Percentiles rank a stretch among this genome's conserved stretches.
These are phyloP conservation scores for Oligia strigilis DNA, from an alignment of 2,888 invertebrate species.

Conservation along the genomic window DNA sequence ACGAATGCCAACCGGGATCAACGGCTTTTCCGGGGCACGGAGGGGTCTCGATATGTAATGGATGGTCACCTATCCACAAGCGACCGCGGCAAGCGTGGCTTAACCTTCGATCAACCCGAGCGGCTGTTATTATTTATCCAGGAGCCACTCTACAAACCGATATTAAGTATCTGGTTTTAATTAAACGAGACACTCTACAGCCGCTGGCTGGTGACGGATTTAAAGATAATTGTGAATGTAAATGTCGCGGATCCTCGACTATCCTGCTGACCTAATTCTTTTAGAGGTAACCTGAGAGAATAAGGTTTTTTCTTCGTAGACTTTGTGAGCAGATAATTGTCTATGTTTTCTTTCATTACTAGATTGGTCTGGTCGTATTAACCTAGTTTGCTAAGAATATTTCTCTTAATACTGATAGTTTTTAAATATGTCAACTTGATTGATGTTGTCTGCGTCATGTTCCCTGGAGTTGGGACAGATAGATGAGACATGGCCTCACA, in stretches of 20 bases:
- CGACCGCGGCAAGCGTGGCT: neutral
- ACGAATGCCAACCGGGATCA: neutral
- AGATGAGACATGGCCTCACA: constrained; percentile 1
- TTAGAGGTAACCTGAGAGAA: neutral
- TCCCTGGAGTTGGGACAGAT: neutral
- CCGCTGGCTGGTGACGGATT: constrained; percentile 31
- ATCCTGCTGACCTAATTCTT: constrained; percentile 46
- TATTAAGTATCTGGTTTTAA: constrained; percentile 38
- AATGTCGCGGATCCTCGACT: constrained; percentile 29
- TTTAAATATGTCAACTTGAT: constrained; percentile 29
- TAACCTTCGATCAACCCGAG: neutral
- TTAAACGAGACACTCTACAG: constrained; percentile 32
- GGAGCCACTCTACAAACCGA: neutral
- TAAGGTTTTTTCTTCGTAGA: constrained; percentile 9
- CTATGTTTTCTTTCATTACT: constrained; percentile 16
- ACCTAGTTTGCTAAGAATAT: constrained; percentile 29
- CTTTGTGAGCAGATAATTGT: constrained; percentile 26
- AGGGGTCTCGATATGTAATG: neutral
- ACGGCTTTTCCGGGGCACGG: neutral
- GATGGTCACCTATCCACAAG: neutral
- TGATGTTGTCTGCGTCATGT: constrained; percentile 17
- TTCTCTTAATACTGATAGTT: constrained; percentile 4
- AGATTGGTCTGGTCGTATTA: constrained; percentile 22
- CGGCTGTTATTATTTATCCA: neutral
- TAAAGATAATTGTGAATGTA: constrained; percentile 47